Evolutionary conservation across 2,113 vertebrate species (phyloP), one percentile per base, ranked within the genome.

Genomic region (Hiodon tergisus): DNA sequence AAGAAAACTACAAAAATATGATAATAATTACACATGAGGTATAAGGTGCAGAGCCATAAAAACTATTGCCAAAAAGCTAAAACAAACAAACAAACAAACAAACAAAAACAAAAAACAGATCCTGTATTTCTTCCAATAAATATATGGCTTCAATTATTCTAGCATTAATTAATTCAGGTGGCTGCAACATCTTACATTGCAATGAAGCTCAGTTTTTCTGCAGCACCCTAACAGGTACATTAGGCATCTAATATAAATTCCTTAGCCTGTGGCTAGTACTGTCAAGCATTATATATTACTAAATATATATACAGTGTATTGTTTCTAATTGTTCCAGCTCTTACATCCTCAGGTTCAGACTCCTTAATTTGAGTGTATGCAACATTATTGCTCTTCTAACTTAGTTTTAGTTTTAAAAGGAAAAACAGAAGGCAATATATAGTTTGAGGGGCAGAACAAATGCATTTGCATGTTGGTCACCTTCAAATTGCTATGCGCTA

Each of bases 141-240:
- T 46, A 63, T 63, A 6, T 7, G 3, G 61, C 61, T 46, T 63
- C n/a, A 63, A 63, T 63, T 63, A 46, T 46, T 62, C 1, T n/a
- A 62, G n/a, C 60, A 65, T 7, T 6, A 5, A 16, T 63, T n/a
- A 51, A 50, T 62, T 51, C 47, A 52, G 9, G 13, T 47, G 2
- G 71, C 31, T 57, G 61, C 51, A n/a, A 17, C 47, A 46, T 65
- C 46, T 46, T 81, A 75, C 77, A 80, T 84, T 76, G 78, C 81
- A 81, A 80, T 83, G 77, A 83, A 79, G 83, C 77, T 83, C 74
- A 55, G 73, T 79, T 73, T 57, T 58, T 79, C 79, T 80, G 77
- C 77, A 50, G 76, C 80, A 69, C 79, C 76, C 77, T 76, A 71
- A 79, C 72, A 67, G 77, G 11, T 72, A 83, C 81, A 82, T 10